Conservation (phyloP, 2,113 vertebrate species). For the Dunckerocampus dactyliophorus region DNA sequence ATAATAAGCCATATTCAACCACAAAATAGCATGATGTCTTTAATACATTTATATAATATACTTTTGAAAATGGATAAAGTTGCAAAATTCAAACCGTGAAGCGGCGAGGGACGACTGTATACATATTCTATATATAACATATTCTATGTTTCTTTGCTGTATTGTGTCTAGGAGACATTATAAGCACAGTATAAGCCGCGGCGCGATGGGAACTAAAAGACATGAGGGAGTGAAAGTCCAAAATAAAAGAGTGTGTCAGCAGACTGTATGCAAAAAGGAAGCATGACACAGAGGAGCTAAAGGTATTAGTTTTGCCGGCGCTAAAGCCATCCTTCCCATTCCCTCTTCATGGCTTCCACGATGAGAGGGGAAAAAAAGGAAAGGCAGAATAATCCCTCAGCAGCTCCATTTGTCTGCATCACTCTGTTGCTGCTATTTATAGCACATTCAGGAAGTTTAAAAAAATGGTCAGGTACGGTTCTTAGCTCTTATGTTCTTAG, state of each 20-base stretch:
- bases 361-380: conserved; percentile 10
- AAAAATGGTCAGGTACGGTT: conserved; percentile 11
- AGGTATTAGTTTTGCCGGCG: conserved; percentile 24
- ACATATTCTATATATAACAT: too few relatives aligned
- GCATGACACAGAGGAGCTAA: conserved; percentile 15
- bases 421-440: conserved; percentile 43
- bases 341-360: conserved; percentile 17
- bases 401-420: conserved; percentile 28
- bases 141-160: background rate
- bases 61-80: too few relatives aligned
- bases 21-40: too few relatives aligned
- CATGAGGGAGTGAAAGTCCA: background rate
- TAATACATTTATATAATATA: too few relatives aligned
- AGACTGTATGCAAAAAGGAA: conserved; percentile 7
- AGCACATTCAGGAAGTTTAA: conserved; percentile 18
- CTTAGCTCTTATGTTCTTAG: too few relatives aligned
- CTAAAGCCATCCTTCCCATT: conserved; percentile 12
- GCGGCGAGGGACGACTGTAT: too few relatives aligned
- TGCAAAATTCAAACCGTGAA: too few relatives aligned
- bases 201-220: conserved; percentile 4
- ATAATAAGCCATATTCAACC: too few relatives aligned
- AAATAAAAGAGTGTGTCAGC: conserved; percentile 19
- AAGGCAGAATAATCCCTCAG: conserved; percentile 41
- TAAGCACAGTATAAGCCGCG: conserved; percentile 1
- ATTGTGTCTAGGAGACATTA: background rate